Base-by-base conservation (phyloP, 35 echinoderm and acorn worm genomes). In the Ophioderma brevispina region DNA sequence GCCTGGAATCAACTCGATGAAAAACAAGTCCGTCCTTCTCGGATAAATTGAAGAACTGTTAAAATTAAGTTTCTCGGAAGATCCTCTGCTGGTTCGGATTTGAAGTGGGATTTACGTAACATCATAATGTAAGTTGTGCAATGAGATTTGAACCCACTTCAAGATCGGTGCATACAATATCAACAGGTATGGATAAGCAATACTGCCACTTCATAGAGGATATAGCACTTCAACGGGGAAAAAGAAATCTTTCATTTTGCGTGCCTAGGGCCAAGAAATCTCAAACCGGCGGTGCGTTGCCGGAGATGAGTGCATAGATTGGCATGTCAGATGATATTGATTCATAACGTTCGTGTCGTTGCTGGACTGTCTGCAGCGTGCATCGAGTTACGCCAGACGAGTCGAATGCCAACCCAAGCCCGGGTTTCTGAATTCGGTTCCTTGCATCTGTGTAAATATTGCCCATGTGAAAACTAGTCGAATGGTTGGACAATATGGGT, bases 201-300 rank as follows among this genome's bases (percentile, higher is more conserved):
- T 70, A 70, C 59, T 70, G 59, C 59, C 59, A 70, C 59, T 70
- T 70, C 59, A 70, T 30, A 3, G 28, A 70, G 59, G 59, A 70
- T 70, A 70, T 70, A 30, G 17, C 28, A 70, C 59, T 70, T 70
- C 59, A 70, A 18, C 23, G 28, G n/a, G 59, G 6, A 70, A 70
- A 46, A 25, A 70, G 59, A 70, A 70, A 70, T 70, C 59, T 70
- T 70, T 70, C 59, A 70, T 70, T 70, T 70, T 70, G 59, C 59
- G 59, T 70, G 59, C 59, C 59, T 70, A 70, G 59, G 59, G 59
- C 59, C 59, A 70, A 70, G 59, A 70, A 70, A 70, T 70, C 59
- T 70, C 59, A 70, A 70, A 70, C 59, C 59, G 28, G 59, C 59
- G 28, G 15, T 70, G 59, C 59, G 59, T 70, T 70, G 59, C 59